Percentiles rank a stretch among this genome's conserved stretches.
Conservation (phyloP, 2,113 vertebrate genomes). For the Cervus canadensis region DNA sequence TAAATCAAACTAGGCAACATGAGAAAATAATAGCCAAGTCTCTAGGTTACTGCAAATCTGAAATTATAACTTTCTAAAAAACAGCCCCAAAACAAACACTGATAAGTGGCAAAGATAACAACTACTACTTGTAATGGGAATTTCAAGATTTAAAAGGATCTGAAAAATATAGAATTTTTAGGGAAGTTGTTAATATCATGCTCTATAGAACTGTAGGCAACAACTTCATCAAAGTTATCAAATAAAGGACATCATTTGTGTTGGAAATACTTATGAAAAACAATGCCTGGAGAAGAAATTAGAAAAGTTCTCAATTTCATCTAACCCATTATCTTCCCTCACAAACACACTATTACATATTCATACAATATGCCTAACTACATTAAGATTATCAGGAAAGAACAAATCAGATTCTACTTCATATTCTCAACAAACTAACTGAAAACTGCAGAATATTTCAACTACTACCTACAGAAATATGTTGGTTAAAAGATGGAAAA, state of each 20-base stretch:
- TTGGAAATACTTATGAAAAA: slow-evolving; percentile 11
- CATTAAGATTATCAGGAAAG: not conserved
- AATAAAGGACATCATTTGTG: not conserved
- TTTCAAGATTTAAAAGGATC: not conserved
- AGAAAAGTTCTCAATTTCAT: not conserved
- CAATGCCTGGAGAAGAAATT: not conserved
- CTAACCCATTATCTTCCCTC: not conserved
- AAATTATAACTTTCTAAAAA: not conserved
- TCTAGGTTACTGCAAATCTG: not conserved
- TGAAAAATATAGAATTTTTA: not conserved
- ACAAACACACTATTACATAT: not conserved
- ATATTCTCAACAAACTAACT: slow-evolving; percentile 13
- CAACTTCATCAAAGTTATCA: not conserved
- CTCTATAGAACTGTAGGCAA: not conserved
- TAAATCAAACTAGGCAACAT: not conserved
- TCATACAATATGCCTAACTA: not conserved
- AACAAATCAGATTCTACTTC: not conserved
- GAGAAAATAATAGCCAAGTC: not conserved
- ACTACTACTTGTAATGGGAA: not conserved
- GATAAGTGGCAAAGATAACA: not conserved
- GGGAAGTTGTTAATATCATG: not conserved
- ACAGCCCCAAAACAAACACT: not conserved
- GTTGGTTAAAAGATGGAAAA: not conserved
- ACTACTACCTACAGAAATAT: not conserved
- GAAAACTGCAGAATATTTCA: not conserved